Percentiles rank a stretch among this genome's conserved stretches.
phyloP scores from a whole-genome alignment of 2,888 invertebrate genomes.

The Ichneumon xanthorius region DNA sequence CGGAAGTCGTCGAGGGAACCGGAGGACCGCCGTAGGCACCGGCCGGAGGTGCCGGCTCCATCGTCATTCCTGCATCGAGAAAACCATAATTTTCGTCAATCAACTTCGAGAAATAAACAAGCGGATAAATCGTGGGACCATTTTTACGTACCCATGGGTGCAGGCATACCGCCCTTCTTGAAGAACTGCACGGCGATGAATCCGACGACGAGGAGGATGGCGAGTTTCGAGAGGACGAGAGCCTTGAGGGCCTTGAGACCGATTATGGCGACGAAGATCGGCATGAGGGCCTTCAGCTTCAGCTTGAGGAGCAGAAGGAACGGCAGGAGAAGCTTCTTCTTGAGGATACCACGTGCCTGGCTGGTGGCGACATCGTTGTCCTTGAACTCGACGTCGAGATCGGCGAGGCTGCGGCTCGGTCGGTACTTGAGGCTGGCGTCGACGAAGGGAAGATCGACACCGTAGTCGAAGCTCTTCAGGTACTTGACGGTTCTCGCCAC shows the following conservation, averaged over 20 bases:
- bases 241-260: slow-evolving; percentile 94
- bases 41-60: slow-evolving; percentile 88
- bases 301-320: slow-evolving; percentile 92
- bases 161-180: slow-evolving; percentile 90
- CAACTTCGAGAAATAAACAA: background rate
- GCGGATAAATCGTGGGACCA: background rate
- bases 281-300: slow-evolving; percentile 94
- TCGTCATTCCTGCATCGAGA: slow-evolving; percentile 88
- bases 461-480: slow-evolving; percentile 91
- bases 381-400: slow-evolving; percentile 84
- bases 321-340: slow-evolving; percentile 94
- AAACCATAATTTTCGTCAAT: background rate
- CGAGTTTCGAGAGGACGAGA: slow-evolving; percentile 93
- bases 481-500: slow-evolving; percentile 90
- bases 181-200: slow-evolving; percentile 92
- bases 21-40: slow-evolving; percentile 90
- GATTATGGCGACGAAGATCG: slow-evolving; percentile 91
- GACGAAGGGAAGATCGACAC: slow-evolving; percentile 88
- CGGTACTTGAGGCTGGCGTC: slow-evolving; percentile 81
- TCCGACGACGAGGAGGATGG: slow-evolving; percentile 92
- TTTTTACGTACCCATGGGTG: slow-evolving; percentile 78
- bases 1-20: slow-evolving; percentile 86
- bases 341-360: slow-evolving; percentile 90
- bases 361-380: slow-evolving; percentile 78
- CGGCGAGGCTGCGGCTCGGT: slow-evolving; percentile 82